Conservation (phyloP, 2,888 invertebrate genomes). For the Hirudinaria manillensis region DNA sequence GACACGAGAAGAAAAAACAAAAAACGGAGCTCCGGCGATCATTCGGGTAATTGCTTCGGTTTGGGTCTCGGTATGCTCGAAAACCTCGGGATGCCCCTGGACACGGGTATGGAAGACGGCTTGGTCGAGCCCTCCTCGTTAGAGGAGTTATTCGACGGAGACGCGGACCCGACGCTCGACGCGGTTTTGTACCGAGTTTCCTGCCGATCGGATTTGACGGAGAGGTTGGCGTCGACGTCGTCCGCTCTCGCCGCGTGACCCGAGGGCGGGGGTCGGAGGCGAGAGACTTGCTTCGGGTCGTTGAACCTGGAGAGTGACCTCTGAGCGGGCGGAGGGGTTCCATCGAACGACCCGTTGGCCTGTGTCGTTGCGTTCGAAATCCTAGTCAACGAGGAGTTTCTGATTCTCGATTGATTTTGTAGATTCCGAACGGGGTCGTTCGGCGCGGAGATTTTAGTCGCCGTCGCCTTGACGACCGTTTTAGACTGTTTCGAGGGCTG, state of each 20-base stretch:
- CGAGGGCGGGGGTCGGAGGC: conserved; percentile 3
- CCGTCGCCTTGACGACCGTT: neutral
- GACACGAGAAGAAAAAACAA: neutral
- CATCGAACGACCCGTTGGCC: neutral
- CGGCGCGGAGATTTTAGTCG: neutral
- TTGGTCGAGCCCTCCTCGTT: neutral
- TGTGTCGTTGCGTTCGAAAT: neutral
- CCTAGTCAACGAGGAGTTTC: neutral
- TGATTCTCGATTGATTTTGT: neutral
- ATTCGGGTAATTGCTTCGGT: neutral
- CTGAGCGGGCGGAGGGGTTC: neutral
- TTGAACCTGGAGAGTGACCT: neutral
- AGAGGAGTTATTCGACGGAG: too few relatives aligned
- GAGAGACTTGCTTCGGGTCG: neutral
- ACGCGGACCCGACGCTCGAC: too few relatives aligned
- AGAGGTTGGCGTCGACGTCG: neutral
- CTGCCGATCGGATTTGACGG: too few relatives aligned
- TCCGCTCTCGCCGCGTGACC: neutral
- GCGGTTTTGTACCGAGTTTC: too few relatives aligned
- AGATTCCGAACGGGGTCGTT: neutral
- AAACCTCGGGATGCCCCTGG: conserved; percentile 6
- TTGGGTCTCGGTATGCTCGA: conserved; percentile 1
- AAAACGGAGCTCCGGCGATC: neutral
- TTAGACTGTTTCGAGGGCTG: neutral
- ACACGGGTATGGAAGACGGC: neutral